A percentile compares a stretch with the other conserved stretches of the same genome.
phyloP scores from a whole-genome alignment of 2,797 vertebrate species.

The Philypnodon macrostomus region DNA sequence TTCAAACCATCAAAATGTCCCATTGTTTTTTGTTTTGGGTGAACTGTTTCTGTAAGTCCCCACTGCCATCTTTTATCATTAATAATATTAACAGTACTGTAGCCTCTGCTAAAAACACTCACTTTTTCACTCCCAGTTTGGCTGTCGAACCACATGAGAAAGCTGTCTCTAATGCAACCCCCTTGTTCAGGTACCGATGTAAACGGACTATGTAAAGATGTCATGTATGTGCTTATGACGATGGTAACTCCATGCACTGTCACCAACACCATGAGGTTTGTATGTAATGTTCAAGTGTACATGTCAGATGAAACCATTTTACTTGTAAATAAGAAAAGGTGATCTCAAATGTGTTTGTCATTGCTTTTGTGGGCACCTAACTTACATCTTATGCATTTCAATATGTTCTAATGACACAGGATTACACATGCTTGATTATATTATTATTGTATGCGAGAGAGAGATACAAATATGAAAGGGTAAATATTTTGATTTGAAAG shows the following conservation, averaged over 20 bases:
- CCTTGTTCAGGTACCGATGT: conserved; percentile 60
- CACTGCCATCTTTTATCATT: neutral
- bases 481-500: no score
- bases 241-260: conserved; percentile 53
- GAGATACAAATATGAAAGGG: no score
- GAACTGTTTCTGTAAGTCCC: conserved; percentile 3
- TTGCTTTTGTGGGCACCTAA: no score
- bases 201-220: conserved; percentile 64
- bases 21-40: conserved; percentile 1
- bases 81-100: conserved; percentile 27
- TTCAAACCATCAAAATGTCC: no score
- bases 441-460: no score
- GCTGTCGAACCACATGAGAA: conserved; percentile 41
- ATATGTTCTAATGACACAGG: no score
- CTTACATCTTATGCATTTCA: no score
- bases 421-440: no score
- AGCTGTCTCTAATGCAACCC: conserved; percentile 34
- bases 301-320: conserved; percentile 44
- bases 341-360: conserved; percentile 25
- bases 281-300: conserved; percentile 49
- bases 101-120: conserved; percentile 41
- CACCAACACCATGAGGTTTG: conserved; percentile 45
- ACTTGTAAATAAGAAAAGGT: conserved; percentile 53
- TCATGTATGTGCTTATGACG: conserved; percentile 62
- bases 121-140: conserved; percentile 57